Evolutionary conservation across 2,888 invertebrate species (phyloP).

Genomic region (Euplexia lucipara): DNA sequence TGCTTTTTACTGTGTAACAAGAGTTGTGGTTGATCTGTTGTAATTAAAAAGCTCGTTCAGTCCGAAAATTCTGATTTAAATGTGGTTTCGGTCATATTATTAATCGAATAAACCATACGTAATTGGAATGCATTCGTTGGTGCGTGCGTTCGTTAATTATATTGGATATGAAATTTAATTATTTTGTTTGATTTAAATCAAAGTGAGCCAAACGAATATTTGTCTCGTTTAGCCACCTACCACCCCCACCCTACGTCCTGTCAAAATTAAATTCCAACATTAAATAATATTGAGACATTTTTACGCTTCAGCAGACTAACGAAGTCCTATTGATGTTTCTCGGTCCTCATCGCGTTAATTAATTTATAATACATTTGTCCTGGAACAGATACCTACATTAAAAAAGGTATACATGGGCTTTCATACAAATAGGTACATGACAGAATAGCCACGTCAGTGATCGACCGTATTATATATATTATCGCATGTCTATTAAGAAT

Average conservation of each 20-base stretch:
- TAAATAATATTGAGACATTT: constrained; percentile 25
- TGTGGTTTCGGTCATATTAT: constrained; percentile 64
- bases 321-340: constrained; percentile 24
- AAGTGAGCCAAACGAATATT: constrained; percentile 16
- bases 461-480: too few relatives aligned
- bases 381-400: neutral
- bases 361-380: constrained; percentile 2
- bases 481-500: too few relatives aligned
- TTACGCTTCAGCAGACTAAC: constrained; percentile 19
- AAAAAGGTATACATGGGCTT: neutral
- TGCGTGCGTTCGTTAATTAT: constrained; percentile 6
- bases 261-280: constrained; percentile 12
- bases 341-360: constrained; percentile 14
- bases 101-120: constrained; percentile 61
- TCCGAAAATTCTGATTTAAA: constrained; percentile 58
- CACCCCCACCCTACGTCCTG: neutral
- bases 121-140: constrained; percentile 57
- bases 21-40: constrained; percentile 70
- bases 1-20: constrained; percentile 74
- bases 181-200: constrained; percentile 34
- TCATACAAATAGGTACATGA: neutral
- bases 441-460: neutral
- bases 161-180: constrained; percentile 39
- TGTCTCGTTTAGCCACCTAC: constrained; percentile 11
- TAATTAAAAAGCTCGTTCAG: constrained; percentile 79